Conservation (phyloP, 2,113 vertebrate species). For the Ranitomeya imitator region DNA sequence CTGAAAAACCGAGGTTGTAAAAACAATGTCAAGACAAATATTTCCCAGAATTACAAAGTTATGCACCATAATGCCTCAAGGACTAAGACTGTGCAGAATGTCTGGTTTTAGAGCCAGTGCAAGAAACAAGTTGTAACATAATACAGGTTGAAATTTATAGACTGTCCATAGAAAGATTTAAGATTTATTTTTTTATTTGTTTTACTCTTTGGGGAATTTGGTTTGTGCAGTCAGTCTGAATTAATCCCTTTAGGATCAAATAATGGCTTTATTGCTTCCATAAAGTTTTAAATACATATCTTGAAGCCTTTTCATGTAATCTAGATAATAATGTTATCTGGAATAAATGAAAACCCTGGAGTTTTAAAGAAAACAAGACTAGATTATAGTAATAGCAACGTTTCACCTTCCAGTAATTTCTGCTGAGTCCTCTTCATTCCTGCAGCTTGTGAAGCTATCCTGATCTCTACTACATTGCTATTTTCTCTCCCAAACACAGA, state of each 20-base stretch:
- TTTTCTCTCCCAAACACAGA: neutral
- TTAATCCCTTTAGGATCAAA: slow-evolving; percentile 32
- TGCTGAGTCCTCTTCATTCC: neutral
- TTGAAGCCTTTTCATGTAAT: neutral
- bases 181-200: slow-evolving; percentile 4
- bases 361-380: neutral
- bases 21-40: slow-evolving; percentile 55
- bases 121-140: neutral
- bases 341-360: slow-evolving; percentile 4
- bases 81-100: slow-evolving; percentile 19
- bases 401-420: slow-evolving; percentile 8
- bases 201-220: neutral
- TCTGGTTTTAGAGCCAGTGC: neutral
- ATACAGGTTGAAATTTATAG: slow-evolving; percentile 20
- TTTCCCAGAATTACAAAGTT: slow-evolving; percentile 34
- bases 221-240: slow-evolving; percentile 23
- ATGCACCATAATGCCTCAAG: slow-evolving; percentile 21
- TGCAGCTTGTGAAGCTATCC: neutral
- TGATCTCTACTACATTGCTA: neutral
- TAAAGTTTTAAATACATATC: slow-evolving; percentile 25
- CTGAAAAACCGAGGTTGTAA: slow-evolving; percentile 25
- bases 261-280: slow-evolving; percentile 28
- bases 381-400: slow-evolving; percentile 9
- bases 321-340: slow-evolving; percentile 2
- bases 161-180: slow-evolving; percentile 8